A percentile compares a stretch with the other conserved stretches of the same genome.
phyloP scores from a whole-genome alignment of 2,888 invertebrate genomes.

The Schizotus pectinicornis region DNA sequence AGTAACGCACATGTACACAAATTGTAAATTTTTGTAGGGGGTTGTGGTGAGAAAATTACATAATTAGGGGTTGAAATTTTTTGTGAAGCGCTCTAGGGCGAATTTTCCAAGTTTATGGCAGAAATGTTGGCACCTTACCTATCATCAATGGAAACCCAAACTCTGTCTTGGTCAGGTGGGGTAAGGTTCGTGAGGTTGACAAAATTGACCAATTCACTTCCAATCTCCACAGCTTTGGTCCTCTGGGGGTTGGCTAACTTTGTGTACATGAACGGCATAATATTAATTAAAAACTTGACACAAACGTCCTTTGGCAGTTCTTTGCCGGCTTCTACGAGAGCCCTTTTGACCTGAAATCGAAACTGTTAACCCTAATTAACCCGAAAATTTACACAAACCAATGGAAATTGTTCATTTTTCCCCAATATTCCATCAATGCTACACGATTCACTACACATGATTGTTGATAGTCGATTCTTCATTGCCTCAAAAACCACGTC shows the following conservation, averaged over 20 bases:
- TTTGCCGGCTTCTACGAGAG: slow-evolving; percentile 31
- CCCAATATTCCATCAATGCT: not conserved
- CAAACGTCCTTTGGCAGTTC: slow-evolving; percentile 24
- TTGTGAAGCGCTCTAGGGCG: no score
- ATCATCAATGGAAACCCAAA: not conserved
- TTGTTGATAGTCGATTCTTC: not conserved
- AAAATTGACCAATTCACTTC: slow-evolving; percentile 31
- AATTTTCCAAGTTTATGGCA: no score
- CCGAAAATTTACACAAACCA: not conserved
- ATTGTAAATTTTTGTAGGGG: no score
- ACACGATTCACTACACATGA: not conserved
- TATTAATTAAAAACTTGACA: slow-evolving; percentile 29
- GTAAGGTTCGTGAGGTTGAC: slow-evolving; percentile 15
- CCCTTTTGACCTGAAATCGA: slow-evolving; percentile 28
- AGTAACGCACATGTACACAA: no score
- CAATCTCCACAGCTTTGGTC: slow-evolving; percentile 33
- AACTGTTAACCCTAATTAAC: not conserved
- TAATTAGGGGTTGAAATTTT: no score
- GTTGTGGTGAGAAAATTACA: no score
- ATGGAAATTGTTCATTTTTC: not conserved
- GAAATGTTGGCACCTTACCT: not conserved
- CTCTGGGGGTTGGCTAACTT: slow-evolving; percentile 26
- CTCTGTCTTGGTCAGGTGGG: slow-evolving; percentile 14
- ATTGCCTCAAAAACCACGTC: not conserved
- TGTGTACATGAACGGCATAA: slow-evolving; percentile 37